Evolutionary conservation across 2,888 invertebrate species (phyloP), one percentile per base, ranked within the genome.

Genomic region (Herminia tarsipennalis): DNA sequence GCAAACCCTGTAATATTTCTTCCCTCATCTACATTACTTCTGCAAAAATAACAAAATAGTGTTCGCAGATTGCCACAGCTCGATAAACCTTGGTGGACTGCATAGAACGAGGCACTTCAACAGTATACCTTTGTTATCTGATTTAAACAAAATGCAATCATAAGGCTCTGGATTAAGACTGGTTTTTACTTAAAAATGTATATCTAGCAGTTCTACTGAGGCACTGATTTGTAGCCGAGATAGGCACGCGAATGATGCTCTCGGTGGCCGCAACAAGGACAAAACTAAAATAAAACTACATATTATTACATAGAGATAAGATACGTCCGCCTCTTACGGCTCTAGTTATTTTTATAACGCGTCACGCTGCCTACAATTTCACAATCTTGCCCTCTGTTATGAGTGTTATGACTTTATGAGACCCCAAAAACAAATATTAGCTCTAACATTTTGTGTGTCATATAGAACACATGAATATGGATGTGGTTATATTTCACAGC

Each of bases 11-110:
- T 76, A 78, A 84, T 85, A 86, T 82, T 86, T 83, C 81, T 83
- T 78, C 73, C 73, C 73, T 83, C 81, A 82, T 88, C 82, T 84
- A 79, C 86, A 86, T 85, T 81, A 86, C 81, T 83, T 81, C 81
- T 83, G 83, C 82, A 85, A 86, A 87, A 87, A 87, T 85, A 86
- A 86, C 84, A 81, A 84, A 86, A 85, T 83, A 83, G 81, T 82
- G 74, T 76, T 78, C 79, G 73, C 73, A 77, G 85, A 85, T 86
- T 72, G 81, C 82, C 69, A 74, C 67, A 73, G 60, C 67, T 66
- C 70, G 88, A 88, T 89, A 88, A 82, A 73, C 70, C 70, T 61
- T 63, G 66, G 69, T 64, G 60, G 70, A 77, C 79, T 82, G 83
- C 83, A 84, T 83, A 79, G 81, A 76, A 70, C 66, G 75, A 78